A percentile compares a stretch with the other conserved stretches of the same genome.
phyloP scores from a whole-genome alignment of 2,113 vertebrate species.

The Baryphthengus martii region DNA sequence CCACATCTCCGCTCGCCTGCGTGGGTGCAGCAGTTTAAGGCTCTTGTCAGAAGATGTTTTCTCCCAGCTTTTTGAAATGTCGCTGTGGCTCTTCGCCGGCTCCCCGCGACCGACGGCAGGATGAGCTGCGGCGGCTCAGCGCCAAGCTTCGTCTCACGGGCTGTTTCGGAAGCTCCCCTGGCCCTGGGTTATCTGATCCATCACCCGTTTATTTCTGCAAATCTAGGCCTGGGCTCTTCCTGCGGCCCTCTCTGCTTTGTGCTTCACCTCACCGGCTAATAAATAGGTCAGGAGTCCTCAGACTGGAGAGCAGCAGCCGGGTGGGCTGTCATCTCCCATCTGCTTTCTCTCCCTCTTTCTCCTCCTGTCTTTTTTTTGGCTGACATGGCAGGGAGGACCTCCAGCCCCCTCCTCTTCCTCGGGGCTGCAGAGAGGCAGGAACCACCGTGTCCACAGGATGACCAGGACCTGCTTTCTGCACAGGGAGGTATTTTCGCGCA shows the following conservation, averaged over 20 bases:
- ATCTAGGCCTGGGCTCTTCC: background rate
- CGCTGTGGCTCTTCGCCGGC: background rate
- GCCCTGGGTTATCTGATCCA: background rate
- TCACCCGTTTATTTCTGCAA: background rate
- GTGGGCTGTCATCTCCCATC: background rate
- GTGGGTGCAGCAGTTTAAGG: background rate
- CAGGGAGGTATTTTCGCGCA: background rate
- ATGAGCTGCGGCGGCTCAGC: background rate
- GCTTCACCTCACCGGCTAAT: background rate
- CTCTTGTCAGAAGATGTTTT: background rate
- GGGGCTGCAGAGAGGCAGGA: background rate
- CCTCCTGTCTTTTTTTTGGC: background rate
- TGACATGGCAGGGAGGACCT: background rate
- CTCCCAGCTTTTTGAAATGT: background rate
- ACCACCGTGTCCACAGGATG: rapidly evolving
- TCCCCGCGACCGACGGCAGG: background rate
- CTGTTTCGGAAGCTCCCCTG: background rate
- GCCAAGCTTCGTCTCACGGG: background rate
- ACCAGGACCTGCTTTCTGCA: background rate
- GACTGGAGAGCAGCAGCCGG: background rate
- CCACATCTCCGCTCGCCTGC: background rate
- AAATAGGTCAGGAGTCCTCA: background rate
- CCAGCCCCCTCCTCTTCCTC: background rate
- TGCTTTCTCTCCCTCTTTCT: background rate
- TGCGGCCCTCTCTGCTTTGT: background rate